Evolutionary conservation across 1,140 invertebrate species (phyloP).

Genomic region (Chironomus tepperi): DNA sequence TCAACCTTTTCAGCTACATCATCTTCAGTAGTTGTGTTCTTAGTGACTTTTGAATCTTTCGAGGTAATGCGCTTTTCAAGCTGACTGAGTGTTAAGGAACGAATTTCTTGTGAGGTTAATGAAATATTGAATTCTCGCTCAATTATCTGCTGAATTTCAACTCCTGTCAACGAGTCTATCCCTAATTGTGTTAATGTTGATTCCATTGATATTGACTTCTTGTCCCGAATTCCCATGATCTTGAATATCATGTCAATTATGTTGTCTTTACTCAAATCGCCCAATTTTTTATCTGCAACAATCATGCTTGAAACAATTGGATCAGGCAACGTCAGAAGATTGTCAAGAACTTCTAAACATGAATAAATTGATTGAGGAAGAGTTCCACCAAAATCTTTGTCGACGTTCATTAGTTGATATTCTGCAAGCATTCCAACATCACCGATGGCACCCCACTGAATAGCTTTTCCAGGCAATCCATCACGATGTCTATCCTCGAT

Average conservation of each 20-base stretch:
- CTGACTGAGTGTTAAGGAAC: slow-evolving; percentile 45
- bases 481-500: slow-evolving; percentile 46
- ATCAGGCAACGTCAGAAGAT: slow-evolving; percentile 55
- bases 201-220: slow-evolving; percentile 52
- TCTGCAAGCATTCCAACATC: slow-evolving; percentile 56
- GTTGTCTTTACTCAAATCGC: slow-evolving; percentile 46
- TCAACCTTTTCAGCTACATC: background rate
- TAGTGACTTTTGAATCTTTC: background rate
- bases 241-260: slow-evolving; percentile 55
- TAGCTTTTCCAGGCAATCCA: slow-evolving; percentile 41
- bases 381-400: slow-evolving; percentile 49
- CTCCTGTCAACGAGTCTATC: slow-evolving; percentile 85
- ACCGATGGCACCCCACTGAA: slow-evolving; percentile 41
- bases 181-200: slow-evolving; percentile 68
- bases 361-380: slow-evolving; percentile 35
- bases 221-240: slow-evolving; percentile 49
- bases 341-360: slow-evolving; percentile 30
- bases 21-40: background rate
- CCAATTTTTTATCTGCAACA: slow-evolving; percentile 58
- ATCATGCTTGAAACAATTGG: slow-evolving; percentile 70
- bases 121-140: slow-evolving; percentile 74
- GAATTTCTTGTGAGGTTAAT: slow-evolving; percentile 69
- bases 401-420: slow-evolving; percentile 46
- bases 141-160: slow-evolving; percentile 78
- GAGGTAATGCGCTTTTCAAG: background rate